Conservation (phyloP, 2,797 vertebrate species). For the Sebastes umbrosus region DNA sequence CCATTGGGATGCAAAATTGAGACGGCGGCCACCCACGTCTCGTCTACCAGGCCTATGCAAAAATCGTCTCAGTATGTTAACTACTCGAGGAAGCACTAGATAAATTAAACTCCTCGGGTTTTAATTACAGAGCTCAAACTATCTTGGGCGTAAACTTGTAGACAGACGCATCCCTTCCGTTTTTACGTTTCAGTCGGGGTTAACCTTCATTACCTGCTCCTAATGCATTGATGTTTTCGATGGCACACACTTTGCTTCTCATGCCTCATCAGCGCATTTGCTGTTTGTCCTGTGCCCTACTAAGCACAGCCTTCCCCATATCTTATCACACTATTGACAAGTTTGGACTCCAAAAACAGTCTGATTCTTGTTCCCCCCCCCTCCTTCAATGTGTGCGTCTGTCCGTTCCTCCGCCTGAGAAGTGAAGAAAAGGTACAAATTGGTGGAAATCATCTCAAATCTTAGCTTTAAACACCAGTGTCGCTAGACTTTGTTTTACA, state of each 20-base stretch:
- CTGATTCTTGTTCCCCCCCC: background rate
- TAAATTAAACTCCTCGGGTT: constrained; percentile 27
- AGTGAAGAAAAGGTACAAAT: constrained; percentile 48
- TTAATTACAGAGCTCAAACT: constrained; percentile 30
- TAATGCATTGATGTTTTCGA: constrained; percentile 10
- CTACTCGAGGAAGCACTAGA: constrained; percentile 30
- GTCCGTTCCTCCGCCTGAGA: constrained; percentile 6
- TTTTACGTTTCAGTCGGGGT: background rate
- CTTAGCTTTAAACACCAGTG: constrained; percentile 67
- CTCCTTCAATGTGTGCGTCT: background rate
- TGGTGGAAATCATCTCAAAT: constrained; percentile 63
- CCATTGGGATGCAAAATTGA: constrained; percentile 40
- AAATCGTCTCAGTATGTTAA: constrained; percentile 39
- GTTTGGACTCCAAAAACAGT: constrained; percentile 16
- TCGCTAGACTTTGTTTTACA: constrained; percentile 35
- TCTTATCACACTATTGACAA: constrained; percentile 45
- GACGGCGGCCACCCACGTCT: constrained; percentile 19
- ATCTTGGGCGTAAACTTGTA: background rate
- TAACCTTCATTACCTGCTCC: background rate
- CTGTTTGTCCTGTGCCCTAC: constrained; percentile 35
- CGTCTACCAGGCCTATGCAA: constrained; percentile 69
- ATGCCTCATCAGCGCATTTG: constrained; percentile 17
- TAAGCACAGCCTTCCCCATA: constrained; percentile 37
- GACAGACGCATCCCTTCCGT: background rate
- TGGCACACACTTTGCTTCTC: constrained; percentile 40